These are phyloP conservation scores for Euwallacea fornicatus DNA, from an alignment of 1,140 invertebrate genomes.

Conservation along the genomic window DNA sequence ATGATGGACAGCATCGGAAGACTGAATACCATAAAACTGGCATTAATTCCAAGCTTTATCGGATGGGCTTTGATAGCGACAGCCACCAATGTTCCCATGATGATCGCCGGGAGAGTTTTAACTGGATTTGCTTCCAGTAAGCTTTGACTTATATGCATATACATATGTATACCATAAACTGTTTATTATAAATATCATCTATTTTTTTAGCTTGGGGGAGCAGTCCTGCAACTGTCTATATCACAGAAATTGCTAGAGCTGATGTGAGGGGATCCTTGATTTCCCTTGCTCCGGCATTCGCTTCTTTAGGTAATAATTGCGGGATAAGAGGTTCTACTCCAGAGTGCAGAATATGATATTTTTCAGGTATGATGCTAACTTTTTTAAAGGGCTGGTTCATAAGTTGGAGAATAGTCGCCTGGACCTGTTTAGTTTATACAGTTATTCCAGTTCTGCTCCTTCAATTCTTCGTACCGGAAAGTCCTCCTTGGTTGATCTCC, in stretches of 20 bases:
- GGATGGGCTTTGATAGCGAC: slow-evolving; percentile 66
- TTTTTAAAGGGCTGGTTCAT: slow-evolving; percentile 64
- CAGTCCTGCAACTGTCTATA: slow-evolving; percentile 64
- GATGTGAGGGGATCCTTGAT: slow-evolving; percentile 60
- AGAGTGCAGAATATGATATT: slow-evolving; percentile 20
- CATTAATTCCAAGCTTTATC: slow-evolving; percentile 61
- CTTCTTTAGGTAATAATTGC: slow-evolving; percentile 46
- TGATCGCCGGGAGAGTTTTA: slow-evolving; percentile 65
- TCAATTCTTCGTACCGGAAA: slow-evolving; percentile 65
- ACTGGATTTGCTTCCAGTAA: slow-evolving; percentile 61
- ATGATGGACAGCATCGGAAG: slow-evolving; percentile 66
- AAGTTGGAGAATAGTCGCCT: slow-evolving; percentile 63
- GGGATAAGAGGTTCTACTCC: not conserved
- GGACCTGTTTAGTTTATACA: slow-evolving; percentile 59
- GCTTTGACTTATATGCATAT: not conserved
- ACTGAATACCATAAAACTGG: slow-evolving; percentile 62
- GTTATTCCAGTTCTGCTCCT: slow-evolving; percentile 59
- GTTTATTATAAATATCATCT: not conserved
- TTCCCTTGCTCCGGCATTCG: slow-evolving; percentile 40
- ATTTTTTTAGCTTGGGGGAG: slow-evolving; percentile 56
- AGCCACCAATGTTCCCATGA: slow-evolving; percentile 55
- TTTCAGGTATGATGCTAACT: slow-evolving; percentile 61
- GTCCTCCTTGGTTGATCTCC: slow-evolving; percentile 64
- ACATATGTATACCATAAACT: not conserved
- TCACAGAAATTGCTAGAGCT: slow-evolving; percentile 63